Percentiles rank a stretch among this genome's conserved stretches.
phyloP scores from a whole-genome alignment of 2,113 vertebrate species.

The Manacus vitellinus region DNA sequence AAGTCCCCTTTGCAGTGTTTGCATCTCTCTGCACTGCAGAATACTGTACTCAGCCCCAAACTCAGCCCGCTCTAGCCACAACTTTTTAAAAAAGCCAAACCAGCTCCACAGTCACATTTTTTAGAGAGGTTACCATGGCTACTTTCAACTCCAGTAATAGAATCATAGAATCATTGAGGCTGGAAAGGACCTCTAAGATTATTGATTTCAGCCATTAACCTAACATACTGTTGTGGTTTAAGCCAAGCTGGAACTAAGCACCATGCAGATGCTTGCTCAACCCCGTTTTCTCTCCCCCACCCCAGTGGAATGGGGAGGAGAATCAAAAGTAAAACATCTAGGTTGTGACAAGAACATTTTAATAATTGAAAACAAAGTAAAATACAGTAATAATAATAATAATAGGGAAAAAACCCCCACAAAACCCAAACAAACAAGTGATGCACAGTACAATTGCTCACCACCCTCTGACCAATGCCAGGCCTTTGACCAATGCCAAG shows the following conservation, averaged over 20 bases:
- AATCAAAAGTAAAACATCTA: background rate
- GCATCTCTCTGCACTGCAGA: background rate
- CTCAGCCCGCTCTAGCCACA: background rate
- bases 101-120: background rate
- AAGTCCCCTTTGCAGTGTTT: background rate
- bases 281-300: background rate
- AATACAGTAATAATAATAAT: background rate
- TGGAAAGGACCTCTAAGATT: background rate
- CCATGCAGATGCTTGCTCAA: background rate
- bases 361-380: background rate
- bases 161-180: background rate
- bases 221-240: background rate
- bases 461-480: background rate
- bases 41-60: background rate
- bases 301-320: accelerated
- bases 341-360: background rate
- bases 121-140: background rate
- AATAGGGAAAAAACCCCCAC: background rate
- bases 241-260: background rate
- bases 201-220: background rate
- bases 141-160: background rate
- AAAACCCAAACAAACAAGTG: background rate
- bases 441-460: background rate
- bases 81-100: background rate
- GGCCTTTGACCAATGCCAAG: no score